Base-by-base conservation (phyloP, 2,797 vertebrate genomes). In the Microctenopoma stevenorrisi region DNA sequence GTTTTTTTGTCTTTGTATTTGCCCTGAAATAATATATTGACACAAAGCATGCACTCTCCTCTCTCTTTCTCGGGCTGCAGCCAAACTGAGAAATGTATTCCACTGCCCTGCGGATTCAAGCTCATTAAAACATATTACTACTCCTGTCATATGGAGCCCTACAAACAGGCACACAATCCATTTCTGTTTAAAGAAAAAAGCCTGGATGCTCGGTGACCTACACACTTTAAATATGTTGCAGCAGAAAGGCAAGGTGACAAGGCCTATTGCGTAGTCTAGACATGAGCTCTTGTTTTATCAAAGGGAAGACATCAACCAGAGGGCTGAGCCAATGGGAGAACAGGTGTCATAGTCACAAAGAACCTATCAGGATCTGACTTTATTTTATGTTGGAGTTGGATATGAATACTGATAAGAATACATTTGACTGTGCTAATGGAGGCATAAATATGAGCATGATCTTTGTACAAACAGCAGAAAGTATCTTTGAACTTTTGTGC, bases 251-350 rank as follows among this genome's bases (percentile, higher is more conserved):
- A 78, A 83, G 69, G 84, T 84, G 80, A 88, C 57, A 69, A 42
- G 49, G 53, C 57, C 82, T 64, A 84, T 89, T 81, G 71, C 63
- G 50, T 13, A 82, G 80, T 85, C 82, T 64, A 83, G 82, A 85
- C 82, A 77, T 74, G 71, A 82, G 76, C 69, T 42, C 68, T 71
- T 62, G 72, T 77, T 83, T 82, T 72, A 89, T 92, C 84, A 89
- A 72, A 89, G 79, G 28, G 60, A 74, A 75, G 50, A 84, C 83
- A 86, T 91, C 84, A 87, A 88, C 89, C 84, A 49, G 50, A 22
- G 4, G 61, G 68, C 66, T 72, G 59, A 78, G 68, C 75, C 85
- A 79, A 83, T 81, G 80, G 83, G 79, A 74, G 80, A 86, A 86
- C 78, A 85, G 79, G 85, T 87, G 77, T 78, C 77, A 72, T 68